Evolutionary conservation across 2,113 vertebrate species (phyloP).

Genomic region (Alces alces): DNA sequence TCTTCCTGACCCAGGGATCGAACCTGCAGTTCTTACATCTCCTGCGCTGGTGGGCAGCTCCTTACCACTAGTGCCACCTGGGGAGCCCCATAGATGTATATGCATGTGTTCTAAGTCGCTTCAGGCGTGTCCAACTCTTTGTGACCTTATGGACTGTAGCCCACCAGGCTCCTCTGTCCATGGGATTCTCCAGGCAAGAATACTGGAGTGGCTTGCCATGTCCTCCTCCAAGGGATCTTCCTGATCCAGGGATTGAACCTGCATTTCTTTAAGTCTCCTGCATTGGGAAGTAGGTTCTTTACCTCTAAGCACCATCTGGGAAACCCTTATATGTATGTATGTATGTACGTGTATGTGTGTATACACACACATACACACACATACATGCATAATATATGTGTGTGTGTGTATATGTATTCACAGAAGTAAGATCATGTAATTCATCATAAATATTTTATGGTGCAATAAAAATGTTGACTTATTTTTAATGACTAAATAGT

Average conservation of each 20-base stretch:
- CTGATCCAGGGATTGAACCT: neutral
- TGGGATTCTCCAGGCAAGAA: neutral
- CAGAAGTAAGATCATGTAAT: neutral
- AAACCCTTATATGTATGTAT: neutral
- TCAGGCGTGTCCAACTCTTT: neutral
- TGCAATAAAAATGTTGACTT: neutral
- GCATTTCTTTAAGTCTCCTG: neutral
- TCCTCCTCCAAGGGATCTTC: neutral
- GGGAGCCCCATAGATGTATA: neutral
- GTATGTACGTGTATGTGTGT: neutral
- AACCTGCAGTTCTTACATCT: rapidly evolving
- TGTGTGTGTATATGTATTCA: neutral
- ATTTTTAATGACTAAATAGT: neutral
- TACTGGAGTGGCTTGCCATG: neutral
- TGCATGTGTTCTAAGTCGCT: neutral
- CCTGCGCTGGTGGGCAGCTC: neutral
- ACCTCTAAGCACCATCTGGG: neutral
- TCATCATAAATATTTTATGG: neutral
- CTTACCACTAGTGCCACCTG: neutral
- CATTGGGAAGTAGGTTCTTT: neutral
- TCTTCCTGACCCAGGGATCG: neutral
- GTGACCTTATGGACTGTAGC: neutral
- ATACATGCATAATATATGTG: neutral
- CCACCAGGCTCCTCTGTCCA: neutral
- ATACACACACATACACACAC: too few species aligned